Conservation (phyloP, 2,797 vertebrate genomes). For the Potorous gilbertii region DNA sequence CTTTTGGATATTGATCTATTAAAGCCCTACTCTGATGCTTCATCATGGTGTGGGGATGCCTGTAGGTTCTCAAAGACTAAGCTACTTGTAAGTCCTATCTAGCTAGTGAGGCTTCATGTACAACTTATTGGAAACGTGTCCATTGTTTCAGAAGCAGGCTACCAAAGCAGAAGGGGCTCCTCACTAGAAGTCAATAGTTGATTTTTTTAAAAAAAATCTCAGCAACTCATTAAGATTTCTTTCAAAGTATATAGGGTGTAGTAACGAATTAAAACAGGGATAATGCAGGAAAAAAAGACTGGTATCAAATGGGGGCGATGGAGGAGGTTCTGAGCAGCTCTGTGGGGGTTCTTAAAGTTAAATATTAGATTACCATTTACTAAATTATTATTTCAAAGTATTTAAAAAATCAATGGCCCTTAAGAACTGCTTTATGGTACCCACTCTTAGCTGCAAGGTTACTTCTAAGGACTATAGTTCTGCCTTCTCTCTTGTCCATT, state of each 20-base stretch:
- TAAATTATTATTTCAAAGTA: neutral
- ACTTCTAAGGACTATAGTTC: neutral
- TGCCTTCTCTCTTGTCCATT: neutral
- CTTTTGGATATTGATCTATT: neutral
- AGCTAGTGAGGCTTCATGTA: neutral
- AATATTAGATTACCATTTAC: neutral
- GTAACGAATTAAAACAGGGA: neutral
- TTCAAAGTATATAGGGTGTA: slow-evolving; percentile 7
- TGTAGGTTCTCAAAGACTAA: neutral
- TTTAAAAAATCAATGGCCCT: neutral
- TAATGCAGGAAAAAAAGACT: neutral
- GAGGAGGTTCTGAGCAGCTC: neutral
- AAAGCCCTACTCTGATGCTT: neutral
- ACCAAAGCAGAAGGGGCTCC: neutral
- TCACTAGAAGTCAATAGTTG: neutral
- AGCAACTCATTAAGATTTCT: neutral
- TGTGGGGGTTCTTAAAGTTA: neutral
- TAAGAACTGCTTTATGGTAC: neutral
- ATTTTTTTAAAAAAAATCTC: neutral
- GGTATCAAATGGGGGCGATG: neutral
- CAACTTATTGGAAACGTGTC: neutral
- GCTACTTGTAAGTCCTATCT: neutral
- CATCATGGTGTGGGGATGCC: neutral
- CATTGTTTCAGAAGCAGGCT: neutral
- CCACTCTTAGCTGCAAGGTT: neutral